Evolutionary conservation across 2,888 invertebrate genomes (phyloP).

Genomic region (Candidula unifasciata): DNA sequence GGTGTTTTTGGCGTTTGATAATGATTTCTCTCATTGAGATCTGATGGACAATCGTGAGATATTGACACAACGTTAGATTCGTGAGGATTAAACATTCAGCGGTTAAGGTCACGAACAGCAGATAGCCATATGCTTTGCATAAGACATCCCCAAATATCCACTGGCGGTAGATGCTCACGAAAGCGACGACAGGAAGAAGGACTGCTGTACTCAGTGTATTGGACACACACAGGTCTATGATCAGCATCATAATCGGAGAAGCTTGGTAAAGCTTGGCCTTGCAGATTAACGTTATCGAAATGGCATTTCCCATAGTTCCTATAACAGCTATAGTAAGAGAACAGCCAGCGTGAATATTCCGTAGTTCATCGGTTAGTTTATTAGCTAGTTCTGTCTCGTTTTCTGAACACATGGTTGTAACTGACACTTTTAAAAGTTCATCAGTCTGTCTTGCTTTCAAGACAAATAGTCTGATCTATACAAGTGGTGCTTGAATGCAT

Average conservation of each 20-base stretch:
- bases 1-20: background rate
- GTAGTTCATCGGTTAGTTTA: background rate
- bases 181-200: slow-evolving; percentile 12
- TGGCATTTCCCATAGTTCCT: slow-evolving; percentile 15
- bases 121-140: slow-evolving; percentile 29
- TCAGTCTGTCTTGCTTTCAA: too few species aligned
- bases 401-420: too few species aligned
- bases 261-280: background rate
- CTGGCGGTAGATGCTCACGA: background rate
- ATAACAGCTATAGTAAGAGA: slow-evolving; percentile 14
- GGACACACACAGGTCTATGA: slow-evolving; percentile 32
- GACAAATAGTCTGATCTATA: too few species aligned
- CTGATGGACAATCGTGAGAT: slow-evolving; percentile 32
- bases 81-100: slow-evolving; percentile 12
- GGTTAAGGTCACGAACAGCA: slow-evolving; percentile 29
- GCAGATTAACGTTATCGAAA: slow-evolving; percentile 19
- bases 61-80: slow-evolving; percentile 31
- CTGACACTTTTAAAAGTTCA: too few species aligned
- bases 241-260: slow-evolving; percentile 23
- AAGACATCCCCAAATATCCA: slow-evolving; percentile 27
- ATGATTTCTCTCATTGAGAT: background rate
- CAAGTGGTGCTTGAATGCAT: too few species aligned
- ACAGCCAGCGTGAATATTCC: background rate
- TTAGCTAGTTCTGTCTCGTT: background rate
- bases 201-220: slow-evolving; percentile 23